A percentile compares a stretch with the other conserved stretches of the same genome.
These are phyloP conservation scores for Marmota monax DNA, from an alignment of 2,113 vertebrate species.

Conservation along the genomic window DNA sequence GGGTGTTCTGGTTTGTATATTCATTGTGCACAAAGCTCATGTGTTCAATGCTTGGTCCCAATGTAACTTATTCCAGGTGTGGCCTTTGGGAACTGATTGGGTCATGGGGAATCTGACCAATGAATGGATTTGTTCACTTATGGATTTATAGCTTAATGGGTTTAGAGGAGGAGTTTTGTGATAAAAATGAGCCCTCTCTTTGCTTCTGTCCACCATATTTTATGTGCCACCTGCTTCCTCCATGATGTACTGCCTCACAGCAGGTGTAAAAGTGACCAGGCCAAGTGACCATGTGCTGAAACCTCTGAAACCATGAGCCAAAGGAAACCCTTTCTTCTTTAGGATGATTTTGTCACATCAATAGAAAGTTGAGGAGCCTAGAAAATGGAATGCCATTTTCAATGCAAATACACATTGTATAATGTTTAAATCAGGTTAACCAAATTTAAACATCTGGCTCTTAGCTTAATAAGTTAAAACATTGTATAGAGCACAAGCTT, in stretches of 20 bases:
- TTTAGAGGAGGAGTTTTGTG: not conserved
- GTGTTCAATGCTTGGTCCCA: not conserved
- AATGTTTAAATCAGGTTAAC: not conserved
- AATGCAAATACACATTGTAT: not conserved
- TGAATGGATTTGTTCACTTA: not conserved
- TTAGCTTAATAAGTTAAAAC: not conserved
- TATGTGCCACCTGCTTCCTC: not conserved
- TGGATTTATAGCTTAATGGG: not conserved
- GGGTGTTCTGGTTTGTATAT: not conserved
- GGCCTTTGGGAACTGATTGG: not conserved
- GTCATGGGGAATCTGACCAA: not conserved
- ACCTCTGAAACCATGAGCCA: not conserved
- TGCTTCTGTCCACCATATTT: not conserved
- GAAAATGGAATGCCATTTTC: not conserved
- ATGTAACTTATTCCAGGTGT: not conserved
- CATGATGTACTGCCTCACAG: not conserved
- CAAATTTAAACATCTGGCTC: not conserved
- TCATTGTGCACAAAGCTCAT: not conserved
- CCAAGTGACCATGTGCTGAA: not conserved
- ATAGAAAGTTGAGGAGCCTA: not conserved
- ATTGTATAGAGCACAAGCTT: not conserved
- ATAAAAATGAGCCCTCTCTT: not conserved
- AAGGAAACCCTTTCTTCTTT: not conserved
- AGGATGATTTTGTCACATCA: not conserved
- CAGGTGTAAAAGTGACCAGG: not conserved